Percentiles rank a stretch among this genome's conserved stretches.
Conservation (phyloP, 2,113 vertebrate species). For the Dinomys branickii region DNA sequence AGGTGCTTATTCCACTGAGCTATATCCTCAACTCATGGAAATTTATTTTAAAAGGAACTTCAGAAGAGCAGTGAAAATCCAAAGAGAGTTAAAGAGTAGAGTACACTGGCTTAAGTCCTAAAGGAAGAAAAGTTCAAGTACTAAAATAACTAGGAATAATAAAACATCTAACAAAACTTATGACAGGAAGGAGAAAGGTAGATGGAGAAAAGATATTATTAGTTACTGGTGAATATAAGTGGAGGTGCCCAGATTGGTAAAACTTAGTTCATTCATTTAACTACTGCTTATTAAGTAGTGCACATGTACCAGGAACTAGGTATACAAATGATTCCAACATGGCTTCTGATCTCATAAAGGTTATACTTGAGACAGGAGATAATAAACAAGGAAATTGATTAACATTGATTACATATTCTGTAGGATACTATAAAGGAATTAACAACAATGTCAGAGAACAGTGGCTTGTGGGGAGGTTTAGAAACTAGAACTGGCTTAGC, state of each 20-base stretch:
- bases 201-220: not conserved
- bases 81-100: not conserved
- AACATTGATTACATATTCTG: not conserved
- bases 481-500: not conserved
- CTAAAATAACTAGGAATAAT: not conserved
- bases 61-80: not conserved
- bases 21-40: too few species aligned
- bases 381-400: not conserved
- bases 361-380: not conserved
- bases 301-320: not conserved
- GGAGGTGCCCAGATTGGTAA: not conserved
- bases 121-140: slow-evolving; percentile 33
- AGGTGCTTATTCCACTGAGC: too few species aligned
- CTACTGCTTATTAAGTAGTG: not conserved
- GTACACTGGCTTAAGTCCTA: not conserved
- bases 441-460: not conserved
- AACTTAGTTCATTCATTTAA: not conserved
- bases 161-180: slow-evolving; percentile 1
- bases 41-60: slow-evolving; percentile 22
- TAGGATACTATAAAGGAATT: not conserved
- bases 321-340: not conserved
- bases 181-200: not conserved
- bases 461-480: not conserved
- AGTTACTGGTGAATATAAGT: not conserved
- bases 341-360: not conserved